These are phyloP conservation scores for Machimus rusticus DNA, from an alignment of 2,888 invertebrate genomes.

Conservation along the genomic window DNA sequence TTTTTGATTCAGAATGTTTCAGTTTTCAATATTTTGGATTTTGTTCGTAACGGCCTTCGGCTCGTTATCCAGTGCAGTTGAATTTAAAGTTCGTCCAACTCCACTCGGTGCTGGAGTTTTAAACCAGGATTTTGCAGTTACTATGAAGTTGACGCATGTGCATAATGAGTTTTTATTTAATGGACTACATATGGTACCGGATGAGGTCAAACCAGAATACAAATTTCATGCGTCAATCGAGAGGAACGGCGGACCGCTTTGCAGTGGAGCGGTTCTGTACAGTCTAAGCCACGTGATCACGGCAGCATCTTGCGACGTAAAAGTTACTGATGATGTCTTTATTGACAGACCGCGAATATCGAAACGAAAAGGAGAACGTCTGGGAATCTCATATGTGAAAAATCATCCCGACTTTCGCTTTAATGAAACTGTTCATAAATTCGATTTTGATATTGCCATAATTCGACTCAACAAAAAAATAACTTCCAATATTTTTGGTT, in stretches of 20 bases:
- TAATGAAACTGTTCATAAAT: no score
- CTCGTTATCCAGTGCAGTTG: neutral
- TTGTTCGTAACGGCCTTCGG: neutral
- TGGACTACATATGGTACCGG: neutral
- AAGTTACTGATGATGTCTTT: neutral
- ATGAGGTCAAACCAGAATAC: neutral
- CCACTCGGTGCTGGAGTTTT: no score
- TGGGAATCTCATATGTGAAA: no score
- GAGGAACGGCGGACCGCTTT: neutral
- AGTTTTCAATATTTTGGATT: neutral
- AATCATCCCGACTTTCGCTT: no score
- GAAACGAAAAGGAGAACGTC: no score
- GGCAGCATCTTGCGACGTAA: neutral
- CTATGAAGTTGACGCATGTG: neutral
- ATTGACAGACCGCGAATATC: no score
- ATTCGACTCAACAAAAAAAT: no score
- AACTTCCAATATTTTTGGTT: no score
- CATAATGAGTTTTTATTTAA: neutral
- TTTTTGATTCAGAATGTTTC: neutral
- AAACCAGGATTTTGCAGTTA: neutral
- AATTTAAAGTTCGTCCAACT: neutral
- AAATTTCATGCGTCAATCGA: neutral
- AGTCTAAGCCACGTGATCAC: neutral
- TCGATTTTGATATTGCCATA: no score
- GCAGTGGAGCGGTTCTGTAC: neutral